These are phyloP conservation scores for Geotrupes spiniger DNA, from an alignment of 2,888 invertebrate species.

Conservation along the genomic window DNA sequence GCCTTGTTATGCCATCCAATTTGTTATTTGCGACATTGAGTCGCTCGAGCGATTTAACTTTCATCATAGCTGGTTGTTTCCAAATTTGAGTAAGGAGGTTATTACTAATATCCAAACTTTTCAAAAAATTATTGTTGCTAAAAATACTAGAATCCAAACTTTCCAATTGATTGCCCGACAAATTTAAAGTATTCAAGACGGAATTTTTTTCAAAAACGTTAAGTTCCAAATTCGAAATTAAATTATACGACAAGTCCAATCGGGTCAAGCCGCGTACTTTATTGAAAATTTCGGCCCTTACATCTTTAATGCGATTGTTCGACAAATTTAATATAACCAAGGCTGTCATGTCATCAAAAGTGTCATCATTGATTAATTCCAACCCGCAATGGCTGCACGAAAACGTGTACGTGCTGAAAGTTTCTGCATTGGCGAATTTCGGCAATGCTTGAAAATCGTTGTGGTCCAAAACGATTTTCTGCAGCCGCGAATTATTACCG, in stretches of 20 bases:
- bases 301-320: slow-evolving; percentile 58
- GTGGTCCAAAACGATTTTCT: slow-evolving; percentile 68
- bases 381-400: slow-evolving; percentile 75
- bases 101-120: slow-evolving; percentile 68
- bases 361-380: slow-evolving; percentile 59
- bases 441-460: slow-evolving; percentile 69
- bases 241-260: slow-evolving; percentile 71
- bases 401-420: slow-evolving; percentile 64
- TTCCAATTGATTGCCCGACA: slow-evolving; percentile 70
- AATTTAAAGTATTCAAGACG: slow-evolving; percentile 63
- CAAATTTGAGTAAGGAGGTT: slow-evolving; percentile 66
- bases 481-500: slow-evolving; percentile 65
- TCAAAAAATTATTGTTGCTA: slow-evolving; percentile 59
- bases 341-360: slow-evolving; percentile 70
- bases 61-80: slow-evolving; percentile 45
- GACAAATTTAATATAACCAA: slow-evolving; percentile 65
- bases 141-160: slow-evolving; percentile 67
- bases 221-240: slow-evolving; percentile 59
- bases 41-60: slow-evolving; percentile 44
- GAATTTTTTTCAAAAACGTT: slow-evolving; percentile 66
- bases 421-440: slow-evolving; percentile 61
- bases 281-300: slow-evolving; percentile 57
- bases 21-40: slow-evolving; percentile 57
- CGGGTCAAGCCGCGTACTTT: slow-evolving; percentile 60
- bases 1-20: slow-evolving; percentile 56